Conservation (phyloP, 2,888 invertebrate genomes). For the Stramonita haemastoma region DNA sequence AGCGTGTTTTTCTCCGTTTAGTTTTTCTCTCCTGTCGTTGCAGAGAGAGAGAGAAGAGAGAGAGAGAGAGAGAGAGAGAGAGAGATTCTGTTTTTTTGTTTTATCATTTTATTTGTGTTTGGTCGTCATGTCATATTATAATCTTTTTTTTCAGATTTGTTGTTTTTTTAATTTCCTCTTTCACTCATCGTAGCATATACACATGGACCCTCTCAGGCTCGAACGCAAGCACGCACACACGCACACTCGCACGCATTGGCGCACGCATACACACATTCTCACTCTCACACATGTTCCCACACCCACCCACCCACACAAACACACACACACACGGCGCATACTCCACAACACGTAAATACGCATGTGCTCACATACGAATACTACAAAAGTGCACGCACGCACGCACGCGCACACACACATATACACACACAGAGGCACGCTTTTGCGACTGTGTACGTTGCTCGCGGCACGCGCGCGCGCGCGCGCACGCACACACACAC, state of each 20-base stretch:
- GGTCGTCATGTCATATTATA: too few species aligned
- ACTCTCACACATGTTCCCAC: too few species aligned
- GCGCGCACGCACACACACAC: too few species aligned
- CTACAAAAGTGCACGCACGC: background rate
- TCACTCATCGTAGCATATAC: too few species aligned
- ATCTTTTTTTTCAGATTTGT: too few species aligned
- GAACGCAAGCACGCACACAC: background rate
- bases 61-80: slow-evolving; percentile 17
- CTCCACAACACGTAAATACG: background rate
- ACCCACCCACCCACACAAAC: background rate
- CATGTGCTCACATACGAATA: background rate
- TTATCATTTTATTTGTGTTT: too few species aligned
- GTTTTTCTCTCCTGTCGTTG: too few species aligned
- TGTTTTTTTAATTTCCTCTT: too few species aligned
- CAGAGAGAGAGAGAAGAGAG: background rate
- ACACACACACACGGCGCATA: background rate
- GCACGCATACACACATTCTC: background rate
- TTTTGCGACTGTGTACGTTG: too few species aligned
- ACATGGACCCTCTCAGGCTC: background rate
- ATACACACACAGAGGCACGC: background rate
- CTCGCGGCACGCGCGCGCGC: too few species aligned
- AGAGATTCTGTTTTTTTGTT: background rate
- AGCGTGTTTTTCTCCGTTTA: too few species aligned
- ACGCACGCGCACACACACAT: slow-evolving; percentile 20
- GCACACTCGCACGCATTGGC: background rate